phyloP scores from a whole-genome alignment of 2,113 vertebrate species.

The Chaenogobius annularis region DNA sequence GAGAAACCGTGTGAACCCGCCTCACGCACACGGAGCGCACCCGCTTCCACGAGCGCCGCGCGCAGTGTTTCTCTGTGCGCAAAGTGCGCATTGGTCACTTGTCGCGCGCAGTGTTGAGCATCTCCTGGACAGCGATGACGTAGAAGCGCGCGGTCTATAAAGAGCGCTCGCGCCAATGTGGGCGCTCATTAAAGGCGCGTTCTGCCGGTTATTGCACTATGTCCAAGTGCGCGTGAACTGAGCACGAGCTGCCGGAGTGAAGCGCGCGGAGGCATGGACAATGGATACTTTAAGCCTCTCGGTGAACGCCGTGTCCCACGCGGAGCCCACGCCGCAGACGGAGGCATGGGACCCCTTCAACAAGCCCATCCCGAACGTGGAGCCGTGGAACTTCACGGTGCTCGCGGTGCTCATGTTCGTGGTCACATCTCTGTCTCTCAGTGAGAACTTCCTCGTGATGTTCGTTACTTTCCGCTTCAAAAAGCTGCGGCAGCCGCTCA shows the following conservation, averaged over 20 bases:
- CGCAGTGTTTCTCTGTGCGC: not conserved
- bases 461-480: constrained; percentile 87
- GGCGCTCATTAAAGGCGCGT: constrained; percentile 2
- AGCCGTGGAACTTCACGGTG: constrained; percentile 86
- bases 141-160: constrained; percentile 2
- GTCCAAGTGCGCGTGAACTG: not conserved
- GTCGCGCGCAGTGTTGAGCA: not conserved
- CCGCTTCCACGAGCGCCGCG: no score
- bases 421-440: constrained; percentile 82
- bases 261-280: constrained; percentile 37
- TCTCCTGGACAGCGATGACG: not conserved
- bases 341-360: constrained; percentile 73
- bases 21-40: not conserved
- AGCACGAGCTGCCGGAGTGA: not conserved
- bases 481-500: constrained; percentile 85
- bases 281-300: constrained; percentile 73
- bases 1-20: not conserved
- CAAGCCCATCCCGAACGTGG: constrained; percentile 75
- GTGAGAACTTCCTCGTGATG: constrained; percentile 88
- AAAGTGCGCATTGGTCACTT: not conserved
- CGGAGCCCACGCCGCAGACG: constrained; percentile 51
- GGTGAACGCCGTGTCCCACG: constrained; percentile 74
- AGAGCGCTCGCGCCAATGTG: not conserved
- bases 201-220: not conserved
- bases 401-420: constrained; percentile 84